Base-by-base conservation (phyloP, 92 coral and sea anemone genomes). In the Blastomussa wellsi region DNA sequence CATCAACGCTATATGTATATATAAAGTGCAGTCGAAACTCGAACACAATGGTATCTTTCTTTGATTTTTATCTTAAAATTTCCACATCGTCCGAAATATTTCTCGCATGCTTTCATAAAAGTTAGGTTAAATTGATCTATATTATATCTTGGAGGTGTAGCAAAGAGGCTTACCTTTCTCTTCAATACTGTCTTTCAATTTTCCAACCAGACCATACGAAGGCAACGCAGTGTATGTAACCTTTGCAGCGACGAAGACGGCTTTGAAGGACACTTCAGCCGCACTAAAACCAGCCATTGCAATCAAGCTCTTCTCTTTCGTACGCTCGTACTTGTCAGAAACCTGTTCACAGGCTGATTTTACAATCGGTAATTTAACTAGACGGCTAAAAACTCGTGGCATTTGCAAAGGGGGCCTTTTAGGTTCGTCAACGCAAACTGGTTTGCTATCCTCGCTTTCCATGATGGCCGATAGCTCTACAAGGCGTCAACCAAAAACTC, bases 141-240 rank as follows among this genome's bases (percentile, higher is more conserved):
- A 44, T 44, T 41, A n/a, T 8, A 44, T 44, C 49, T 44, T 44
- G 12, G 49, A 44, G 49, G 7, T 44, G 49, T 44, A 0, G 11
- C 12, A 44, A 44, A 44, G 4, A 2, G 10, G 22, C 80, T 42
- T 64, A 85, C 88, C 88, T 77, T 49, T 77, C 53, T 67, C n/a
- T 77, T 78, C 83, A 47, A 85, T 19, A 7, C 78, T 42, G 13
- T 48, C 83, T 78, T 85, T 85, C 17, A 85, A 2, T 20, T 49
- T 41, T 15, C 82, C 82, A 3, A 38, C 29, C 7, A 84, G 8
- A 41, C 87, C 82, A 37, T 53, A 77, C 7, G 76, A 17, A n/a
- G 88, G 88, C 37, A 85, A 24, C 8, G 57, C 33, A 47, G 82
- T 65, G 24, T 85, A 85, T 2, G 82, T 52, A 20, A 64, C 7